Evolutionary conservation across 1,140 invertebrate genomes (phyloP), one percentile per base, ranked within the genome.

Genomic region (Macrostomum lignano): DNA sequence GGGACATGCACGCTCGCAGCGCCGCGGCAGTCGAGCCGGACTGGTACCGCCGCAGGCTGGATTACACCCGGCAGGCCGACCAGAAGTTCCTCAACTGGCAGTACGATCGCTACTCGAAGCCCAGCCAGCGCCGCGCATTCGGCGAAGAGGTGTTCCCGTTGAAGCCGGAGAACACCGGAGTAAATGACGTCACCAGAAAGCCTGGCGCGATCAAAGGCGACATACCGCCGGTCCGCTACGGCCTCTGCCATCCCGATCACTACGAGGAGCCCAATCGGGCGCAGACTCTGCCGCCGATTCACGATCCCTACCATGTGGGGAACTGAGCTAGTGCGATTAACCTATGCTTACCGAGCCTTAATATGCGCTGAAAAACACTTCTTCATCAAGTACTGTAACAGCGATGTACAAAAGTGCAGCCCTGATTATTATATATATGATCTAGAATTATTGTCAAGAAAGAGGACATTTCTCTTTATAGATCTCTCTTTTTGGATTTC

Each of bases 1-100:
- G 19, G 13, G 37, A 38, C 24, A 25, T 36, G 34, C 33, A 38
- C 33, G 33, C 37, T 7, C 31, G 21, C 11, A 32, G 25, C 26
- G 19, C 26, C 5, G 25, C 28, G 3, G 30, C 35, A 3, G 15
- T 15, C 3, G 31, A 19, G 9, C 35, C 35, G 4, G 35, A 36
- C 29, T 36, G 35, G 35, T 36, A 36, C 17, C 17, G 14, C 13
- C 22, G 35, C n/a, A 15, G 25, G 13, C 10, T 31, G 7, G 13
- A 34, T 9, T 32, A n/a, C 14, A 37, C 35, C 15, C 10, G 28
- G n/a, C 24, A 20, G 17, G 31, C 15, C 2, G 14, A 37, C 28
- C 31, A 15, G 20, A 35, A 37, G 17, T 21, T 33, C 10, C 22
- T 30, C 14, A 6, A 13, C 11, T 26, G 19, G 17, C 14, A 24